Evolutionary conservation across 2,113 vertebrate genomes (phyloP), one percentile per base, ranked within the genome.

Genomic region (Malurus elegans): DNA sequence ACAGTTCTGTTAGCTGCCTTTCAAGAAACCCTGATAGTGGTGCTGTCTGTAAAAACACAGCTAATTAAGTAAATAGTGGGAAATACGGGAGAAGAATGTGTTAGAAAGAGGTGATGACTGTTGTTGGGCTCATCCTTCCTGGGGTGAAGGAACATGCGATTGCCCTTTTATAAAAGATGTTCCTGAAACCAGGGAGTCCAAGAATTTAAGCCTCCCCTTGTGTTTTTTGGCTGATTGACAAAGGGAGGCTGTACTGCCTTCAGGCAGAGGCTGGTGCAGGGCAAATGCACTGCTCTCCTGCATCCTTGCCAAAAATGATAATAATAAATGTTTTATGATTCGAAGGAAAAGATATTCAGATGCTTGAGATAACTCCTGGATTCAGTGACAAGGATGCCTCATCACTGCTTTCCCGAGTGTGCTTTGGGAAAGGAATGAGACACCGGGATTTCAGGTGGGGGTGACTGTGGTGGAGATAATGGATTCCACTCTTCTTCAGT

Each of bases 201-300:
- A 90, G 93, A 73, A 61, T 87, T 97, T 86, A 86, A 96, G 54
- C 67, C 26, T 91, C 57, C 69, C 88, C 91, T 95, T 90, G 87
- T 40, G 45, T 76, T 85, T 78, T 84, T 53, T 57, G 64, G 40
- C 82, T 34, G 2, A 57, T 88, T 8, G 40, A 58, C 73, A 94
- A 78, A 96, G 83, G 36, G 81, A 93, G 67, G 73, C 88, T 80
- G 54, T 66, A 75, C 90, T 91, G 31, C 14, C 10, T 56, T 95
- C 57, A 57, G 65, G 62, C 10, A 10, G 66, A 74, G 23, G 47
- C 86, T 78, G 65, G 67, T 79, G 75, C 8, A 19, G 81, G 93
- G 91, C 70, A 75, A 61, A 72, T 18, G n/a, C 13, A 5, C 74
- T 4, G 25, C 60, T 92, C 61, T 87, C 66, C 86, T 23, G 5